phyloP scores from a whole-genome alignment of 2,888 invertebrate species.

The Drosophila borborema region DNA sequence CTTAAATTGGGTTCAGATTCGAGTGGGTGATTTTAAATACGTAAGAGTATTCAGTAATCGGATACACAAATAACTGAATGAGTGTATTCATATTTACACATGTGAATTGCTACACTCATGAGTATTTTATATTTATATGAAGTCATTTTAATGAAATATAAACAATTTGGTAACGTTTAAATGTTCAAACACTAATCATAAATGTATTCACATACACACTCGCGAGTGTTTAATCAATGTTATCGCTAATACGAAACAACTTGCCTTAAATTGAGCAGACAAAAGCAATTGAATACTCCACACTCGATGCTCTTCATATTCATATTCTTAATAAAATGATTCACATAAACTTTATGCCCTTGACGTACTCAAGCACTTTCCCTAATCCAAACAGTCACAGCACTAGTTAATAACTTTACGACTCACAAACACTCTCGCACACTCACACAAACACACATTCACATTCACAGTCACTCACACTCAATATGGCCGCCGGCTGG shows the following conservation, averaged over 20 bases:
- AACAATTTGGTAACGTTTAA: not conserved
- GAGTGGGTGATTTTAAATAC: conserved; percentile 10
- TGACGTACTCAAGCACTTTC: conserved; percentile 40
- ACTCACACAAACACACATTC: not conserved
- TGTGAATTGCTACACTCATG: not conserved
- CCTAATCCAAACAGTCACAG: conserved; percentile 50
- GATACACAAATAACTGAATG: not conserved
- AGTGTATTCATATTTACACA: conserved; percentile 1
- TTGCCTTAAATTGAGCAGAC: conserved; percentile 9
- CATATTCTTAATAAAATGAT: conserved; percentile 39
- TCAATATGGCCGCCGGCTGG: conserved; percentile 48
- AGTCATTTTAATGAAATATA: not conserved
- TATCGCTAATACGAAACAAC: conserved; percentile 4
- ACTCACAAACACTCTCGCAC: conserved; percentile 20
- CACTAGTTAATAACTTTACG: conserved; percentile 71
- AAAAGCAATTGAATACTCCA: conserved; percentile 25
- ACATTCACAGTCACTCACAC: conserved; percentile 12
- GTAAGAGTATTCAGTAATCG: not conserved
- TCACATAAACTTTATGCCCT: conserved; percentile 37
- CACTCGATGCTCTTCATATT: conserved; percentile 10
- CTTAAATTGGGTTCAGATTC: conserved; percentile 24
- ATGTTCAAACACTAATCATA: conserved; percentile 1
- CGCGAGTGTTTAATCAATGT: conserved; percentile 18
- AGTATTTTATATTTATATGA: not conserved
- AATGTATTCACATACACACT: not conserved